Base-by-base conservation (phyloP, 2,113 vertebrate genomes). In the Nannospalax galili region DNA sequence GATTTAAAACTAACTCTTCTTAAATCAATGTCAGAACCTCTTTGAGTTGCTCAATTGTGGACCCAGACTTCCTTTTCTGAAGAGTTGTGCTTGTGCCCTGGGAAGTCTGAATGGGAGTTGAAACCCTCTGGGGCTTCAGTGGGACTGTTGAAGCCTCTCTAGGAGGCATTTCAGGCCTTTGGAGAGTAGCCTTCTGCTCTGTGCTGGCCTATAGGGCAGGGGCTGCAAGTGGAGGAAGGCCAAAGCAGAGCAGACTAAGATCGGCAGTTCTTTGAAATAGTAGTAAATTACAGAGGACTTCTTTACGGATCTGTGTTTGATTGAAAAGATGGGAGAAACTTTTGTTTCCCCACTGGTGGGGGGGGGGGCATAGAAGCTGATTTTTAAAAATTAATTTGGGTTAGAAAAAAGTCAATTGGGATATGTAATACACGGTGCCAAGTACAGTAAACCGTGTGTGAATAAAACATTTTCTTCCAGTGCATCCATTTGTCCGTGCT, bases 381-480 rank as follows among this genome's bases (percentile, higher is more conserved):
- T 45, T 92, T 93, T 84, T 28, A 93, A 48, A 79, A 92, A 92
- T 93, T 92, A 90, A 85, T 89, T 86, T 87, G 70, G 67, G n/a
- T 78, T 90, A 84, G 16, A 69, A 35, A 77, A 84, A 94, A 86
- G 22, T 87, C 88, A 77, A 82, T 69, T 89, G 72, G 35, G 26
- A 77, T 94, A 80, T 96, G 48, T 75, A 77, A 14, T 86, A 64
- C 20, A 64, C 58, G 26, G 3, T 77, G 6, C 35, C 95, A 73
- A 85, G 42, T 60, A 72, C 42, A 84, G 32, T 78, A 87, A 92
- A 81, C 1, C n/a, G 17, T 17, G 32, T 86, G 32, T 82, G 48
- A 96, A 91, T 85, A 84, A 95, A 96, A 67, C 56, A 77, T 48
- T 93, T 92, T 19, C 62, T 75, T 86, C 73, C 1, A 3, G n/a